Conservation (phyloP, 2,113 vertebrate species). For the Oophaga pumilio region DNA sequence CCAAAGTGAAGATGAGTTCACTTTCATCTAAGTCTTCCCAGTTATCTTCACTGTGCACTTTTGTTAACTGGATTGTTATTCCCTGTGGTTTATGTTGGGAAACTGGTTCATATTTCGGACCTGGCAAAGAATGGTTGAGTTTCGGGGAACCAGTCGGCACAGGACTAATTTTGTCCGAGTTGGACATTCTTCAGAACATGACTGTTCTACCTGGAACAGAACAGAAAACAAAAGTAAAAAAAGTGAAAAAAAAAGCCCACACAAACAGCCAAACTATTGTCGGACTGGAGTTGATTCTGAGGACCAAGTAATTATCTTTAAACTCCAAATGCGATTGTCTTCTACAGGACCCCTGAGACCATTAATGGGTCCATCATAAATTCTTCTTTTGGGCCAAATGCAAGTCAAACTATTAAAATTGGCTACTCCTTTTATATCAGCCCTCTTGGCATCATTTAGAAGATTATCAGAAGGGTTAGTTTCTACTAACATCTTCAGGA, state of each 20-base stretch:
- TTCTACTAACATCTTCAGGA: too few species aligned
- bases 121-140: constrained; percentile 16
- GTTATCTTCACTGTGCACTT: constrained; percentile 68
- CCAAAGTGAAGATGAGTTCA: constrained; percentile 70
- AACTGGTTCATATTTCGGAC: constrained; percentile 35
- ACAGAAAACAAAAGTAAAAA: background rate
- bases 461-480: too few species aligned
- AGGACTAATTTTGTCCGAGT: constrained; percentile 62
- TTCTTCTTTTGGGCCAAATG: background rate
- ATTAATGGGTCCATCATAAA: background rate
- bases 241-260: background rate
- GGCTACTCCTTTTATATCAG: background rate
- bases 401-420: background rate
- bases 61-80: constrained; percentile 75
- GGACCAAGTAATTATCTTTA: background rate
- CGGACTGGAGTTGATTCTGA: background rate
- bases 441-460: background rate
- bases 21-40: constrained; percentile 67
- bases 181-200: constrained; percentile 75
- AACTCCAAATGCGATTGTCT: background rate
- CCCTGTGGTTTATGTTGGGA: constrained; percentile 60
- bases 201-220: background rate
- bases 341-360: background rate
- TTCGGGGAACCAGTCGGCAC: constrained; percentile 26
- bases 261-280: background rate